Evolutionary conservation across 2,888 invertebrate species (phyloP), one percentile per base, ranked within the genome.

Genomic region (Ctena decussata): DNA sequence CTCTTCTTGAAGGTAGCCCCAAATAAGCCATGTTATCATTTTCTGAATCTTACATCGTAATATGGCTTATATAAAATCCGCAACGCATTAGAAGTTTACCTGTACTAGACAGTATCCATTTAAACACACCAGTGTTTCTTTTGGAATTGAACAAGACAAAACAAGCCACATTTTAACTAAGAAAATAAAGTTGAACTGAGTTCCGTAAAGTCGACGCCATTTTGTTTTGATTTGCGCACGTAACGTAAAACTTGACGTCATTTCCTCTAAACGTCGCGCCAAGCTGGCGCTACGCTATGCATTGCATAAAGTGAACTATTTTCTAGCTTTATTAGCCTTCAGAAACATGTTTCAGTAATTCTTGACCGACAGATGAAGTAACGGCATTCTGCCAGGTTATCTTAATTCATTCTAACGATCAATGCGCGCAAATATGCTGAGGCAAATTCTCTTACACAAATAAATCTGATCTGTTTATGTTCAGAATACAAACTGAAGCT

Each of bases 1-100:
- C 87, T 39, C 77, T 77, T 46, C 87, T 57, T 21, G 84, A 70
- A 30, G 84, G 82, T 15, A 80, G 72, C n/a, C 82, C 73, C 2
- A 87, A 71, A 60, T 74, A 87, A 24, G 87, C 80, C 87, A 87
- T 87, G 12, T 37, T 60, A n/a, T n/a, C 3, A 49, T 21, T 41
- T 41, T 41, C 41, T n/a, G n/a, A n/a, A n/a, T n/a, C n/a, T n/a
- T n/a, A n/a, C n/a, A n/a, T n/a, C n/a, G n/a, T n/a, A n/a, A n/a
- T n/a, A n/a, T n/a, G n/a, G n/a, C n/a, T n/a, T n/a, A n/a, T n/a
- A n/a, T n/a, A n/a, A n/a, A n/a, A n/a, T n/a, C n/a, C n/a, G n/a
- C n/a, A n/a, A n/a, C n/a, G n/a, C n/a, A n/a, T n/a, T n/a, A n/a
- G n/a, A n/a, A n/a, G n/a, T n/a, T n/a, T n/a, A n/a, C n/a, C n/a